These are phyloP conservation scores for Aix galericulata DNA, from an alignment of 2,113 vertebrate genomes.

Conservation along the genomic window DNA sequence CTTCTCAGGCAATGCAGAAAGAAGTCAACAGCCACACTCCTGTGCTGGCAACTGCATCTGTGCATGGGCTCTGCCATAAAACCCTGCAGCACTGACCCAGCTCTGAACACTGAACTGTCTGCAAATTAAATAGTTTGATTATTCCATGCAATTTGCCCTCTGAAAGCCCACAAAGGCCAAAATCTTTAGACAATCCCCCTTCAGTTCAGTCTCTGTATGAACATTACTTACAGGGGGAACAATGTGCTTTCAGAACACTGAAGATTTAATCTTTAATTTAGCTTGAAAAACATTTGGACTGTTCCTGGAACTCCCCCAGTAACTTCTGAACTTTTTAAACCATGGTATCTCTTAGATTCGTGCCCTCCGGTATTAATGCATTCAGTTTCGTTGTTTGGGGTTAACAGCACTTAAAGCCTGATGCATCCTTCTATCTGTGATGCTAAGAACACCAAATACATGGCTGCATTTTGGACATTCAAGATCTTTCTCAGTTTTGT, in stretches of 20 bases:
- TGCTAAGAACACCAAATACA: neutral
- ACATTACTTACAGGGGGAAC: neutral
- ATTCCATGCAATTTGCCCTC: neutral
- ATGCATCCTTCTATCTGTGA: neutral
- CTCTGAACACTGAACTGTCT: neutral
- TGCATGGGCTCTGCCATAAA: neutral
- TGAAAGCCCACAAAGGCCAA: neutral
- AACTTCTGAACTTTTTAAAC: neutral
- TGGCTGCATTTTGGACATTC: neutral
- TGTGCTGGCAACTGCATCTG: neutral
- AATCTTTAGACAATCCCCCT: neutral
- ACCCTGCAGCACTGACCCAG: neutral
- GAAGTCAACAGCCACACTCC: neutral
- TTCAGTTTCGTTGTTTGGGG: neutral
- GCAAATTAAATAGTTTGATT: neutral
- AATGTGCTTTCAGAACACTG: neutral
- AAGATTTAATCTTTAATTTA: constrained; percentile 12
- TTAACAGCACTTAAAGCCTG: neutral
- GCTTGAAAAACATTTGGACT: neutral
- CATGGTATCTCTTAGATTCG: neutral
- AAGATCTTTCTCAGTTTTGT: neutral
- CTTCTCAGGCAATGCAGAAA: neutral
- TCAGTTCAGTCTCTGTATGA: neutral
- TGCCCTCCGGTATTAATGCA: neutral
- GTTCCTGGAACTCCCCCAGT: neutral